Evolutionary conservation across 1,140 invertebrate genomes (phyloP).

Genomic region (Cataglyphis hispanica): DNA sequence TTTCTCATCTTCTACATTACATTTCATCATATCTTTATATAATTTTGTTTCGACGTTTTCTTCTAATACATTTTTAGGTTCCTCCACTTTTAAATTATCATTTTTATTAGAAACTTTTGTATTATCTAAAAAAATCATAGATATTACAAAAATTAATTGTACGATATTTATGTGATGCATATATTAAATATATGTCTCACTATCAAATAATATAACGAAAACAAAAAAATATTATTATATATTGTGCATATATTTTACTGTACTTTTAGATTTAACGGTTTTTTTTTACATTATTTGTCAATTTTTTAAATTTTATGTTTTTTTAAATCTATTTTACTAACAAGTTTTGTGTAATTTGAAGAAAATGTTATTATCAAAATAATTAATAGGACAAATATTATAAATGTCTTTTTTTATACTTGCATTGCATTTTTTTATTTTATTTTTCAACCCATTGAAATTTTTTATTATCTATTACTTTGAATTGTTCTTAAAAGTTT

Average conservation of each 20-base stretch:
- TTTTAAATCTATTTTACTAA: neutral
- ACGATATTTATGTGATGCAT: no score
- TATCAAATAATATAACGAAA: no score
- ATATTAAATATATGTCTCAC: no score
- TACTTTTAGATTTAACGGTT: neutral
- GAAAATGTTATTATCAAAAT: neutral
- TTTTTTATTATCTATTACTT: neutral
- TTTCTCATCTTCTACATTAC: no score
- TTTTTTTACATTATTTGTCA: neutral
- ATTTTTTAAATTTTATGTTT: neutral
- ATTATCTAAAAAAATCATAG: neutral
- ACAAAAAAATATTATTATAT: no score
- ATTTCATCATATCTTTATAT: no score
- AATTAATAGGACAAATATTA: neutral
- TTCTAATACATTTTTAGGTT: no score
- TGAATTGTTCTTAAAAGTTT: neutral
- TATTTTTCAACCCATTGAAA: neutral
- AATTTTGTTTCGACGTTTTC: no score
- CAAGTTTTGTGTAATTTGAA: neutral
- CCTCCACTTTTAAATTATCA: neutral
- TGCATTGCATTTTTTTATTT: neutral
- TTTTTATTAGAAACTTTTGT: neutral
- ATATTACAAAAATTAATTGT: neutral
- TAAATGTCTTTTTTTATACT: neutral
- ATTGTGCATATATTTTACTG: neutral